phyloP scores from a whole-genome alignment of 2,888 invertebrate genomes.

The Diaphora mendica region DNA sequence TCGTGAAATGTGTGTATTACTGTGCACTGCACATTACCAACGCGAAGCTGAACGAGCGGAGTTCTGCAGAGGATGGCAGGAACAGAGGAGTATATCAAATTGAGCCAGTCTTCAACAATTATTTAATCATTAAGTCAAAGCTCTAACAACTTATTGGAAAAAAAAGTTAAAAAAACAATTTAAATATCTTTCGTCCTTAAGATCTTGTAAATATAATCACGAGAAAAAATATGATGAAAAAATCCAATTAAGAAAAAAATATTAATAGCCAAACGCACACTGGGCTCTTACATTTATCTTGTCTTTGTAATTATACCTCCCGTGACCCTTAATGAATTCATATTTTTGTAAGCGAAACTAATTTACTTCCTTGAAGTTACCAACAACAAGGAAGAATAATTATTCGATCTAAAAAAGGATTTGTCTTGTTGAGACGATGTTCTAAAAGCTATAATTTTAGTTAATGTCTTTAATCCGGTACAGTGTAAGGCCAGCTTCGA shows the following conservation, averaged over 20 bases:
- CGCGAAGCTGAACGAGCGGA: not conserved
- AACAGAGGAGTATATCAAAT: not conserved
- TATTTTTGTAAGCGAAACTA: not conserved
- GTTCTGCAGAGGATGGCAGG: not conserved
- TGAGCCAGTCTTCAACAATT: not conserved
- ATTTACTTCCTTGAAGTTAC: not conserved
- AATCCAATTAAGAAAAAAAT: not conserved
- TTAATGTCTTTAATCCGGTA: not conserved
- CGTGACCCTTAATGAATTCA: not conserved
- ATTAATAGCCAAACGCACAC: not conserved
- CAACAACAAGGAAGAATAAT: not conserved
- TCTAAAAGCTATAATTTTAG: not conserved
- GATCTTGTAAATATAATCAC: not conserved
- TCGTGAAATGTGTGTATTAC: constrained; percentile 2
- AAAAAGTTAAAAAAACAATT: too few species aligned
- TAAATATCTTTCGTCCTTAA: too few species aligned
- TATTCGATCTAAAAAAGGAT: not conserved
- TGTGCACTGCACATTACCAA: not conserved
- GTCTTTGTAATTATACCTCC: not conserved
- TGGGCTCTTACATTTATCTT: not conserved
- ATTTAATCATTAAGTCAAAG: not conserved
- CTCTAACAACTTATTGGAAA: not conserved
- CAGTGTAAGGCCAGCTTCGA: not conserved
- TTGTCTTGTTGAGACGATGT: not conserved
- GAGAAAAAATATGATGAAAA: not conserved